Evolutionary conservation across 2,797 vertebrate genomes (phyloP), one percentile per base, ranked within the genome.

Genomic region (Poliocrania exsul): DNA sequence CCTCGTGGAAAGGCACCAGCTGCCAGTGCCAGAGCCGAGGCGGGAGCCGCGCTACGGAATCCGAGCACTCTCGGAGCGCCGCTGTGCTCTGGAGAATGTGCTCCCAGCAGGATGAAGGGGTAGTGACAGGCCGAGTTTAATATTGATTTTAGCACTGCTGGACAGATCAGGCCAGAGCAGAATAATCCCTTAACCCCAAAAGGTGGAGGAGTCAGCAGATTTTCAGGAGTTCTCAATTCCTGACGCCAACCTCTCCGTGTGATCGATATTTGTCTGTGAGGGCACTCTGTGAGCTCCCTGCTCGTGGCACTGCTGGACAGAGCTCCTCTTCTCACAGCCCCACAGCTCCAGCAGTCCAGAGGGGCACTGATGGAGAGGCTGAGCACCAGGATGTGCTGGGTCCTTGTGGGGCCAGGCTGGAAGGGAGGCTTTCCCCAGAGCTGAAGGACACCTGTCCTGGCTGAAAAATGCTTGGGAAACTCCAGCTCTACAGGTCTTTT

Each of bases 401-500:
- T 81, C 26, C 25, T 11, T 7, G 51, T 21, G 46, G 62, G 29
- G 71, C 77, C 79, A 81, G 70, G 82, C 49, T 86, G 91, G 65
- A 80, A 29, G 15, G 71, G 86, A 93, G 86, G 78, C 69, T 86
- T 54, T 94, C 58, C 42, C 74, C 72, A 84, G 75, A 74, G 6
- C 24, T 73, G 87, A 72, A 87, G 75, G 93, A 77, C 94, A 73
- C 60, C 78, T 56, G 47, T 61, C 84, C 37, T 61, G 60, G 11
- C 11, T 96, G 96, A 97, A 88, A 96, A 97, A 96, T 86, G 69
- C 69, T n/a, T 80, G 56, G 74, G 86, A 67, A 91, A 62, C 53
- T 81, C 79, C 49, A 61, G 9, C 40, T 80, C 71, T 50, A 20
- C 64, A 18, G 44, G 69, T 42, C 60, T 93, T 72, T 29, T n/a